Percentiles rank a stretch among this genome's conserved stretches.
phyloP scores from a whole-genome alignment of 2,888 invertebrate species.

The Hirtodrosophila alboralis region DNA sequence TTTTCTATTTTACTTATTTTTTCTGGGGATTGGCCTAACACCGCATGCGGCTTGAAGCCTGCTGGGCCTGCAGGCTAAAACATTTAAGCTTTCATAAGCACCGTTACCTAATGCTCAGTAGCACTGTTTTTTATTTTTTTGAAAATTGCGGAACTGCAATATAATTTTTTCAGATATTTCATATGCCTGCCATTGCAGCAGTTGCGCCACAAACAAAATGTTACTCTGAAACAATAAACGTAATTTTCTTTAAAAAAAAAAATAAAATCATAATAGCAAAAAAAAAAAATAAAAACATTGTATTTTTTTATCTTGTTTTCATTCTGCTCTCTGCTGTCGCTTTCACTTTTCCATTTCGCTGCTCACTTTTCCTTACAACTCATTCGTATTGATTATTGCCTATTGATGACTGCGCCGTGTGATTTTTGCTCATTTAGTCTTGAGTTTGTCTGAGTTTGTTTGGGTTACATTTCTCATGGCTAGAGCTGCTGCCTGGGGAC shows the following conservation, averaged over 20 bases:
- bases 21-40: constrained; percentile 52
- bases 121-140: constrained; percentile 14
- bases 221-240: constrained; percentile 40
- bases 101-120: constrained; percentile 64
- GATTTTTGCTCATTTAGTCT: constrained; percentile 44
- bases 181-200: constrained; percentile 42
- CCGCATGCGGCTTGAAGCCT: constrained; percentile 29
- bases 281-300: constrained; percentile 11
- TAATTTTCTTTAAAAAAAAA: constrained; percentile 51
- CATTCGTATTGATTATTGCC: constrained; percentile 70
- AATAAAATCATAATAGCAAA: constrained; percentile 16
- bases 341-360: constrained; percentile 72
- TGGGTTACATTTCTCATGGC: constrained; percentile 14
- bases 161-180: constrained; percentile 52
- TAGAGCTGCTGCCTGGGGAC: constrained; percentile 3
- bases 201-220: constrained; percentile 27
- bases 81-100: constrained; percentile 44
- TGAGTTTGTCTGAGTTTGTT: constrained; percentile 15
- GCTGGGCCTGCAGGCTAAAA: constrained; percentile 34
- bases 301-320: constrained; percentile 36
- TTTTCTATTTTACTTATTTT: constrained; percentile 4
- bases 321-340: constrained; percentile 60
- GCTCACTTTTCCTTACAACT: constrained; percentile 59
- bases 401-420: constrained; percentile 48
- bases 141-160: constrained; percentile 68